These are phyloP conservation scores for Sebastes nivosus DNA, from an alignment of 2,797 vertebrate genomes.

Conservation along the genomic window DNA sequence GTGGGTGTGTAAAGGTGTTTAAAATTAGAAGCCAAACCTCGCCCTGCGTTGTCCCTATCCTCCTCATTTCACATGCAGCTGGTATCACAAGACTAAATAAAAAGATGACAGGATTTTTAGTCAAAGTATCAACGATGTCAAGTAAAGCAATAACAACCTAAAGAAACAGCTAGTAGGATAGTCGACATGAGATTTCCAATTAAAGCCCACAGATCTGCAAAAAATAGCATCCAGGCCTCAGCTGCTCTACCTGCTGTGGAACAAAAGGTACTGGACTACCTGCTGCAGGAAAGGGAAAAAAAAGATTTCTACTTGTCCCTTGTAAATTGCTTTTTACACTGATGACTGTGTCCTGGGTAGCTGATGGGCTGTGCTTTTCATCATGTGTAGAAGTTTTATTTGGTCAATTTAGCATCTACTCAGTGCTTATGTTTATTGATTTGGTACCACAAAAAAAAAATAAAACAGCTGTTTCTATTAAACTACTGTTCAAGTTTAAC, in stretches of 20 bases:
- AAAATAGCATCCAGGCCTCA: not conserved
- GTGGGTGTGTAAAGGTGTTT: too few species aligned
- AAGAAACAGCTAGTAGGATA: not conserved
- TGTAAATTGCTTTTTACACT: constrained; percentile 1
- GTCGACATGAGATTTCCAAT: constrained; percentile 20
- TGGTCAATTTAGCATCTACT: not conserved
- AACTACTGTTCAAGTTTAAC: not conserved
- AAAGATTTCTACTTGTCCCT: not conserved
- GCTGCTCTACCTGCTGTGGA: constrained; percentile 15
- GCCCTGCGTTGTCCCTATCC: not conserved
- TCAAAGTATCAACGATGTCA: not conserved
- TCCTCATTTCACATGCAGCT: not conserved
- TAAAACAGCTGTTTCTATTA: not conserved
- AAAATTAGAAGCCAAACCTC: not conserved
- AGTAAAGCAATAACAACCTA: not conserved
- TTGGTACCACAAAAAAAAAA: not conserved
- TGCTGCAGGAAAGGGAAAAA: not conserved
- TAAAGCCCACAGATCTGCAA: constrained; percentile 1
- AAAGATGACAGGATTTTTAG: not conserved
- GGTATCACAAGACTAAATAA: not conserved
- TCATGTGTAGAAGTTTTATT: not conserved
- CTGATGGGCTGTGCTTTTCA: not conserved
- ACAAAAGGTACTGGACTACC: not conserved
- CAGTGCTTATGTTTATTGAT: not conserved
- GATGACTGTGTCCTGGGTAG: not conserved